Conservation (phyloP, 2,113 vertebrate genomes). For the Chaetura pelagica region DNA sequence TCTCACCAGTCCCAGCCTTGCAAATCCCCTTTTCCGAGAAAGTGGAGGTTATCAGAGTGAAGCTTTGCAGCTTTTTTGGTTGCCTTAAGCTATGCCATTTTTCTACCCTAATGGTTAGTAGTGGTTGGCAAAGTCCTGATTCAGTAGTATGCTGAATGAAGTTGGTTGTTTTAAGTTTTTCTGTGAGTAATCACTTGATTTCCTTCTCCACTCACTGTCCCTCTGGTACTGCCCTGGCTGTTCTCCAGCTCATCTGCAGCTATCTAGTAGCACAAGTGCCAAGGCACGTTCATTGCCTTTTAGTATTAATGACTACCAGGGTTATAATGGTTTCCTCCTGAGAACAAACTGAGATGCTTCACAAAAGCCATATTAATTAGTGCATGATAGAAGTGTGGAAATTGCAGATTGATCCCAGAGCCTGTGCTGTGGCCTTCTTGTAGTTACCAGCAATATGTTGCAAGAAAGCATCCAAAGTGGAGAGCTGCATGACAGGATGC, state of each 20-base stretch:
- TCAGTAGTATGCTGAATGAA: not conserved
- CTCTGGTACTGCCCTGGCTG: not conserved
- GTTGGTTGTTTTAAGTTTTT: not conserved
- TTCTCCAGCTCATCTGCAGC: conserved; percentile 10
- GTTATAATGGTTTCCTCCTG: conserved; percentile 13
- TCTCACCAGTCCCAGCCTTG: not conserved
- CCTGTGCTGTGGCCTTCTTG: not conserved
- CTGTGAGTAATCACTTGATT: not conserved
- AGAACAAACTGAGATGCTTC: not conserved
- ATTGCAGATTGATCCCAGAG: not conserved
- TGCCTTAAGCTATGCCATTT: not conserved
- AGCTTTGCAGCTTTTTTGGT: not conserved
- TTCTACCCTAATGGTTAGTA: not conserved
- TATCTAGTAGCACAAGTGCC: conserved; percentile 1
- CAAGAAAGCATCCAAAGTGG: not conserved
- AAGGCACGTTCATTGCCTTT: not conserved
- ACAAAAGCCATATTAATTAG: conserved; percentile 49
- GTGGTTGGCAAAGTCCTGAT: not conserved
- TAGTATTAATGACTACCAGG: conserved; percentile 38
- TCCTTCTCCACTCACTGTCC: not conserved
- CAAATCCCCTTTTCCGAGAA: not conserved
- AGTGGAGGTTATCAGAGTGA: not conserved
- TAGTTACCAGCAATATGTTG: not conserved
- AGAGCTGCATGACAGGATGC: not conserved
- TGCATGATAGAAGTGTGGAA: not conserved